Evolutionary conservation across 2,113 vertebrate species (phyloP).

Genomic region (zebrafish (Danio rerio)): GRCz12tu NC_133186.1:10691501-10692000

Average conservation of each 20-base stretch:
- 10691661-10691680: constrained; percentile 50
- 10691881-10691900: no score
- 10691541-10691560: background rate
- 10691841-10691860: no score
- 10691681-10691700: constrained; percentile 64
- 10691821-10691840: no score
- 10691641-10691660: constrained; percentile 49
- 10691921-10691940: no score
- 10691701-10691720: constrained; percentile 72
- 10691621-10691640: constrained; percentile 5
- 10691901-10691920: no score
- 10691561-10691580: background rate
- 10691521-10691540: constrained; percentile 52
- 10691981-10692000: no score
- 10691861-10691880: no score
- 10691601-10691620: constrained; percentile 42
- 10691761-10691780: constrained; percentile 59
- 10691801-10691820: no score
- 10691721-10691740: constrained; percentile 61
- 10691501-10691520: constrained; percentile 46
- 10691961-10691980: no score
- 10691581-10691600: constrained; percentile 40
- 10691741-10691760: constrained; percentile 42
- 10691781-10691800: constrained; percentile 24
- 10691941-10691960: no score